Conservation (phyloP, 2,797 vertebrate genomes). For the Chelonia mydas region DNA sequence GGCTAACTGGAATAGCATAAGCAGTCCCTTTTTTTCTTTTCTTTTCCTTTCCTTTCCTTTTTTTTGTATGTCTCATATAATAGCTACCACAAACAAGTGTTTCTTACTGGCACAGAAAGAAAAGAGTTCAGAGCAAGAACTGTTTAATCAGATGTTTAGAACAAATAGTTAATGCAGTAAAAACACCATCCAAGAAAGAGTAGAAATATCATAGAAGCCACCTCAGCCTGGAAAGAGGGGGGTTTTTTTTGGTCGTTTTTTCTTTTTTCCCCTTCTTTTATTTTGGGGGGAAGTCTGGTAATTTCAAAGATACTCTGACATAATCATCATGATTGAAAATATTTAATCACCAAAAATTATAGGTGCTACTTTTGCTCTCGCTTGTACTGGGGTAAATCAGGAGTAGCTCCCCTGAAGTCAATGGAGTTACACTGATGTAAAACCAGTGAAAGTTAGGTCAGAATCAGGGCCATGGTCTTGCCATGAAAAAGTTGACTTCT, state of each 20-base stretch:
- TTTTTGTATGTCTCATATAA: constrained; percentile 40
- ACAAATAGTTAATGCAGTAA: constrained; percentile 73
- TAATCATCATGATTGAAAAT: constrained; percentile 61
- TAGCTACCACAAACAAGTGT: constrained; percentile 17
- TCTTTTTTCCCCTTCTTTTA: neutral
- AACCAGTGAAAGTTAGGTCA: neutral
- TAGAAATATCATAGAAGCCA: constrained; percentile 58
- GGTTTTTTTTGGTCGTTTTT: constrained; percentile 7
- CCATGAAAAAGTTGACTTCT: constrained; percentile 55
- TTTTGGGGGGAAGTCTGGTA: constrained; percentile 70
- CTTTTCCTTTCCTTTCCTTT: neutral
- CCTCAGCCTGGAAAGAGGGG: constrained; percentile 56
- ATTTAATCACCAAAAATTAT: constrained; percentile 72
- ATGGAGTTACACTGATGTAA: constrained; percentile 9
- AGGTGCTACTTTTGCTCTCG: constrained; percentile 56
- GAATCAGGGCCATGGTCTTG: constrained; percentile 33
- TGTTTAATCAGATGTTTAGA: constrained; percentile 58
- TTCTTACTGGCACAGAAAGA: constrained; percentile 78
- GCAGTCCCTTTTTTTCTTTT: constrained; percentile 6
- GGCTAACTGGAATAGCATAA: neutral
- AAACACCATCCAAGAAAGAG: constrained; percentile 78
- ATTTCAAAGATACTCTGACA: constrained; percentile 75
- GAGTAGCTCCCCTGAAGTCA: constrained; percentile 13
- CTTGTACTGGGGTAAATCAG: constrained; percentile 9
- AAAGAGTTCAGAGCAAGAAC: constrained; percentile 77